A percentile compares a stretch with the other conserved stretches of the same genome.
phyloP scores from a whole-genome alignment of 2,113 vertebrate species.

The Emberiza fucata region DNA sequence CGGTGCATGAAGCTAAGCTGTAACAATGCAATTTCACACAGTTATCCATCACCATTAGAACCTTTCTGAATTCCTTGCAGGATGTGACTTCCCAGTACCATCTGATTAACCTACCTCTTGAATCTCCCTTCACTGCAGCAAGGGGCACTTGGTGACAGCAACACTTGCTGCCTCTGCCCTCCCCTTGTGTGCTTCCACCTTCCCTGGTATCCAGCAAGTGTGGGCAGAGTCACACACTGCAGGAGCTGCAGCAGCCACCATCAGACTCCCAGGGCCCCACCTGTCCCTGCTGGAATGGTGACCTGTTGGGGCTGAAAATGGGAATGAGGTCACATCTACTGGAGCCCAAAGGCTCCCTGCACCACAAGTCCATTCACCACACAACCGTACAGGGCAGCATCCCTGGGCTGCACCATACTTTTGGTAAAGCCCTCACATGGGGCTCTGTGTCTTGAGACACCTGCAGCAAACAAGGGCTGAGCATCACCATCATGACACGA shows the following conservation, averaged over 20 bases:
- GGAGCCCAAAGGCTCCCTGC: background rate
- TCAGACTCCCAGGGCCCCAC: background rate
- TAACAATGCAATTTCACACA: background rate
- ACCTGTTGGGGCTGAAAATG: background rate
- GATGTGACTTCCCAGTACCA: background rate
- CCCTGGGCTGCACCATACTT: background rate
- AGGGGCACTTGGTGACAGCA: background rate
- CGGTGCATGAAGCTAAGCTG: background rate
- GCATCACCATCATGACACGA: background rate
- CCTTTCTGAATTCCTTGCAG: background rate
- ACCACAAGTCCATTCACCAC: background rate
- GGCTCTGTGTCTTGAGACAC: background rate
- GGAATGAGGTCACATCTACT: accelerated
- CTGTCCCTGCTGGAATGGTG: background rate
- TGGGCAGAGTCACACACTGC: accelerated
- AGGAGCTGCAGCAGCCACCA: background rate
- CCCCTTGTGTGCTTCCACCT: background rate
- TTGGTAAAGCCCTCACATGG: background rate
- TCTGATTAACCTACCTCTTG: background rate
- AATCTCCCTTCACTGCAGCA: background rate
- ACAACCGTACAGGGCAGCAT: background rate
- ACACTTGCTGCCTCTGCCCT: background rate
- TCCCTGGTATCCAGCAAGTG: background rate
- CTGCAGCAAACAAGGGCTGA: background rate
- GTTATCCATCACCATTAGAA: background rate